Base-by-base conservation (phyloP, 2,888 invertebrate species). In the Gonocerus acuteangulatus region DNA sequence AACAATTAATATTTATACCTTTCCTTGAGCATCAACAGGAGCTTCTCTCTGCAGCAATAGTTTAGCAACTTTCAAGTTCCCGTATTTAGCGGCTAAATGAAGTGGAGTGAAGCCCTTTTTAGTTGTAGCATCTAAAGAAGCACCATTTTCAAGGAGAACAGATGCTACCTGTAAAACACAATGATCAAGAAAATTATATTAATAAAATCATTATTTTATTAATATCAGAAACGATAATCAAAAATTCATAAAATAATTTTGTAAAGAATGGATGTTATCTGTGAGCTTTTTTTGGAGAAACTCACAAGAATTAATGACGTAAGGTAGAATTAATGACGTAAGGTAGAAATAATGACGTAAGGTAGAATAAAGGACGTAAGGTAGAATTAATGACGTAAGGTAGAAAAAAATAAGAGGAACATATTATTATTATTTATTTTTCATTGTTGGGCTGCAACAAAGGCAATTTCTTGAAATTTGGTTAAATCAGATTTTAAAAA, bases 81-180 rank as follows among this genome's bases (percentile, higher is more conserved):
- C 96, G 74, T 97, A 96, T 74, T 99, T 99, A 45, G 95, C 89
- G 2, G 96, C 95, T 61, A 99, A 81, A 77, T 99, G 97, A 6
- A 99, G 82, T 1, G 97, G 95, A 0, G 96, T 95, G 78, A 97
- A 96, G 9, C 95, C 95, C 78, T 90, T 91, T 70, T 95, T 94
- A 4, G 96, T 97, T n/a, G 92, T 86, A 1, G 92, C 86, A 67
- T 87, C 86, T 59, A 93, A 82, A 47, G 89, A 85, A 1, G 96
- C 95, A 67, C 87, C 87, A 75, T 95, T 85, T 70, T 97, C 96
- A 42, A 97, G 80, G 0, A 97, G 81, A 63, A 95, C 86, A 11
- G 86, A 82, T 0, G 92, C 93, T 27, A 95, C 94, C 82, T 82
- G 69, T 63, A 70, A 56, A 21, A 32, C 4, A 42, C 42, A 42